Conservation (phyloP, 1,140 invertebrate species). For the Cylas formicarius region DNA sequence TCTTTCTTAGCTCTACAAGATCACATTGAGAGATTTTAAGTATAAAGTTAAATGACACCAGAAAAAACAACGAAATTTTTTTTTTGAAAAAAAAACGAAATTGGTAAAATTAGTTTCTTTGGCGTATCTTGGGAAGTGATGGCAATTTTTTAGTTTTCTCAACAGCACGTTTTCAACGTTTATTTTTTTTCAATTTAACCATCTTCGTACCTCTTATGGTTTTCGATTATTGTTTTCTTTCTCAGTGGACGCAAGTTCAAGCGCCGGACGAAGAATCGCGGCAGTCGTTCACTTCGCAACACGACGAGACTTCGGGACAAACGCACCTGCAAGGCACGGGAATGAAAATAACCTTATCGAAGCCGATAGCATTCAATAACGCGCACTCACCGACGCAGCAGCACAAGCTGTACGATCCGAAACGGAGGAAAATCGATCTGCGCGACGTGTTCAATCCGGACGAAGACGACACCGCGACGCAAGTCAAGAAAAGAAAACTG, state of each 20-base stretch:
- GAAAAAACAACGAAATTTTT: too few species aligned
- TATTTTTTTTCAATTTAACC: too few species aligned
- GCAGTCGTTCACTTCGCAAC: constrained; percentile 34
- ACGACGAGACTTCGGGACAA: constrained; percentile 24
- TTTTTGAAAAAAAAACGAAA: too few species aligned
- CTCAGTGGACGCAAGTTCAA: constrained; percentile 39
- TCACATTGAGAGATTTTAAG: too few species aligned
- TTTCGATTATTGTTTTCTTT: constrained; percentile 5
- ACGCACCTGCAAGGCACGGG: constrained; percentile 31
- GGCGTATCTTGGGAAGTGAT: too few species aligned
- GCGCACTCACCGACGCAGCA: constrained; percentile 39
- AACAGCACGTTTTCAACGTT: too few species aligned
- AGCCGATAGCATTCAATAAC: constrained; percentile 35
- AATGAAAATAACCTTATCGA: constrained; percentile 39
- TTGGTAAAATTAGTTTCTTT: too few species aligned
- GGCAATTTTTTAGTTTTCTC: too few species aligned
- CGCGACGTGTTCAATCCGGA: constrained; percentile 88
- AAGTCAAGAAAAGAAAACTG: constrained; percentile 71
- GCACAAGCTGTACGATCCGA: constrained; percentile 42
- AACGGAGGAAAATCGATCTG: constrained; percentile 53
- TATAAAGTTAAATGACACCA: too few species aligned
- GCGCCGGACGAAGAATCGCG: constrained; percentile 37
- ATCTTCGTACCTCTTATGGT: too few species aligned
- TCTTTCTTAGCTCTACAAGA: too few species aligned
- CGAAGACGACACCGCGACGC: constrained; percentile 66